Conservation (phyloP, 2,113 vertebrate species). For the Thunnus maccoyii region DNA sequence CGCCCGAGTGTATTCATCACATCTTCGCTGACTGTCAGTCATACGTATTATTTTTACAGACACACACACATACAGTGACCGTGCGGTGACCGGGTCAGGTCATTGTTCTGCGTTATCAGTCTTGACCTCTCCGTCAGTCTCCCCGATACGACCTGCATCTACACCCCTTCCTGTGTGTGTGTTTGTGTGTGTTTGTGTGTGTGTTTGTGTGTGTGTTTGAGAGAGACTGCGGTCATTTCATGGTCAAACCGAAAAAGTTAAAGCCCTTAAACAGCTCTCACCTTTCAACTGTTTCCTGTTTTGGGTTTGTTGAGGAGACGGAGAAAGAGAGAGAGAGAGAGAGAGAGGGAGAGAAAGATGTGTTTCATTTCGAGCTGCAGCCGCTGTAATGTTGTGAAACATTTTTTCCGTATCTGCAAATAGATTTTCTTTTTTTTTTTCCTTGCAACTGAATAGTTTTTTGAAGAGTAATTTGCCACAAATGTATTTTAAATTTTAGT, state of each 20-base stretch:
- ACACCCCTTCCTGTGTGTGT: conserved; percentile 74
- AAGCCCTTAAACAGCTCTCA: conserved; percentile 62
- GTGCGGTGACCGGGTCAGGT: conserved; percentile 70
- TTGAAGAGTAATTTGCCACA: not conserved
- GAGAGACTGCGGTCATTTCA: conserved; percentile 46
- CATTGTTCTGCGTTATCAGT: conserved; percentile 81
- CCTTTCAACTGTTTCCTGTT: conserved; percentile 75
- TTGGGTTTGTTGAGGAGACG: conserved; percentile 13
- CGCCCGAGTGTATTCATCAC: not conserved
- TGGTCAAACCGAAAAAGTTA: conserved; percentile 56
- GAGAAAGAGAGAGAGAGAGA: not conserved
- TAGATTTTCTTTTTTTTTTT: conserved; percentile 14
- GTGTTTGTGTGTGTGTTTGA: conserved; percentile 31
- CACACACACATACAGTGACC: conserved; percentile 42
- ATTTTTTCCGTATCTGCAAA: conserved; percentile 1
- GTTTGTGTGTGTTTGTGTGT: conserved; percentile 51
- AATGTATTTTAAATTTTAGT: not conserved
- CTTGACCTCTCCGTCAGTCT: conserved; percentile 65
- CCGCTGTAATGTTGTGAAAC: conserved; percentile 20
- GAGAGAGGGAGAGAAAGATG: not conserved
- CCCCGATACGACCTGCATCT: conserved; percentile 61
- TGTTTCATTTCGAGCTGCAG: conserved; percentile 19
- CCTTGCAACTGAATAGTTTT: conserved; percentile 2
- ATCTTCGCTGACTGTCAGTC: not conserved
- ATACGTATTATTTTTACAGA: not conserved